Evolutionary conservation across 2,797 vertebrate species (phyloP), one percentile per base, ranked within the genome.

Genomic region (Takifugu ocellatus): DNA sequence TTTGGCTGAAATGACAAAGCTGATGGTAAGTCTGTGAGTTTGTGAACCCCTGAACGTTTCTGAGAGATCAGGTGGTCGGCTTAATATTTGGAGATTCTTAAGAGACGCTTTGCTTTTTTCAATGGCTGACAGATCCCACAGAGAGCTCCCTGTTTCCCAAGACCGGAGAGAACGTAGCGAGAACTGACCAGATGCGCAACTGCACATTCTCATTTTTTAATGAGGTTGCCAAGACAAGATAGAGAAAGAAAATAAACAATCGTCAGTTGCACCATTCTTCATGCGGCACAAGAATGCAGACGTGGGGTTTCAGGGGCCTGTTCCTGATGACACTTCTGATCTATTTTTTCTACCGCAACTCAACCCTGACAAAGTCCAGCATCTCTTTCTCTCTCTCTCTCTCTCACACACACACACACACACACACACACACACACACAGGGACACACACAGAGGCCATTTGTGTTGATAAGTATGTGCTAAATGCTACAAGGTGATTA

Each of bases 391-490:
- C 59, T 36, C 68, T 15, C 49, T 16, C 68, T 49, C 68, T 33
- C 63, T 25, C 61, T 33, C 61, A 25, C 56, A 51, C 58, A 74
- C 56, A 27, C 58, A 57, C 59, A 48, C 68, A 61, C 70, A 54
- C 61, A 51, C 53, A 68, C 69, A 59, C 72, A 49, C 56, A 49
- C 57, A 49, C 42, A 47, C 65, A 48, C 59, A 21, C 56, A 52
- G 56, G 72, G 50, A 39, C 59, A 56, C 58, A 51, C 66, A 53
- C 45, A 52, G 14, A 70, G 81, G 72, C 92, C 94, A 94, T 96
- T 94, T 97, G 94, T 94, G 94, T 93, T 93, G 89, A 92, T 93
- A 93, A 94, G 92, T 91, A 91, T 76, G 81, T 91, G 92, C 83
- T 90, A 92, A 95, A 94, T 85, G 90, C 89, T 91, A 92, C 88